A percentile compares a stretch with the other conserved stretches of the same genome.
phyloP scores from a whole-genome alignment of 1,140 invertebrate genomes.

The Asbolus verrucosus region DNA sequence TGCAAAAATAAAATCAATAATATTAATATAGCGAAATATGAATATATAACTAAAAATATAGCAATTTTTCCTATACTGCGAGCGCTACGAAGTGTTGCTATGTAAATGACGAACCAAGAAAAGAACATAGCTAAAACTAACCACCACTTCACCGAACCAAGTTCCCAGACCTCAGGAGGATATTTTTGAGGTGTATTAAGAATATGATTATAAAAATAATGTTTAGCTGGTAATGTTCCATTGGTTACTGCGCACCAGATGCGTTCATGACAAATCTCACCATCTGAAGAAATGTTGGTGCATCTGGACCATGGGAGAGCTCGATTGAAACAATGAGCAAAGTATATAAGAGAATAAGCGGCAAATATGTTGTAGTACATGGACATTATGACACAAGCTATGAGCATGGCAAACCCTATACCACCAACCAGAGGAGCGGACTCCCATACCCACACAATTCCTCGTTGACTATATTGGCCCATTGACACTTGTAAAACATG shows the following conservation, averaged over 20 bases:
- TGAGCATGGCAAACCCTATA: constrained; percentile 14
- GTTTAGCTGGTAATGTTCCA: constrained; percentile 1
- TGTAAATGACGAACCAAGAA: constrained; percentile 38
- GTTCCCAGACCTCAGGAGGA: neutral
- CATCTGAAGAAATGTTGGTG: neutral
- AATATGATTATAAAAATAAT: constrained; percentile 41
- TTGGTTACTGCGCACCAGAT: neutral
- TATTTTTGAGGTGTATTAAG: neutral
- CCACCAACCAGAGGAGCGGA: constrained; percentile 33
- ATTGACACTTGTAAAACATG: constrained; percentile 37
- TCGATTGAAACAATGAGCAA: constrained; percentile 32
- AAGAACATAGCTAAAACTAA: constrained; percentile 10
- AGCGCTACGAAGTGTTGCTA: constrained; percentile 21
- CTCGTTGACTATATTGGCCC: constrained; percentile 42
- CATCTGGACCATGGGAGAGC: constrained; percentile 41
- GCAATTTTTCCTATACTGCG: constrained; percentile 32
- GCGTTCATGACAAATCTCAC: neutral
- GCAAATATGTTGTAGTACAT: constrained; percentile 43
- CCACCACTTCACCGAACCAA: constrained; percentile 27
- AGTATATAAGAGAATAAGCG: constrained; percentile 37
- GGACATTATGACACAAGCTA: constrained; percentile 2
- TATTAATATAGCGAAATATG: constrained; percentile 21
- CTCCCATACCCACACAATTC: constrained; percentile 40
- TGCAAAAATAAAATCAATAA: constrained; percentile 10
- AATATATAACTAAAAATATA: constrained; percentile 15